phyloP scores from a whole-genome alignment of 2,888 invertebrate genomes.

The Amorpha juglandis region DNA sequence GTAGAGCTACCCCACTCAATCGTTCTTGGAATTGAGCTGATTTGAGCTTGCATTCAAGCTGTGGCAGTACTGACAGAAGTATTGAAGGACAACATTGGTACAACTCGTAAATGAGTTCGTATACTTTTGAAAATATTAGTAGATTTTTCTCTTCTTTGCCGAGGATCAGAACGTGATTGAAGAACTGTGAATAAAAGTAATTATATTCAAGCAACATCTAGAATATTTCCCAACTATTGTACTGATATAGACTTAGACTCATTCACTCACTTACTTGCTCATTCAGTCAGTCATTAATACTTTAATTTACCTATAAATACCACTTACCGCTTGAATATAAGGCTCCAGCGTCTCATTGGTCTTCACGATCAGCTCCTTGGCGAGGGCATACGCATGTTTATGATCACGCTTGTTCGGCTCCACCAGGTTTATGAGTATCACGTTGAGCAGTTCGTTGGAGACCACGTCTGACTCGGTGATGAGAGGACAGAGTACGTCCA shows the following conservation, averaged over 20 bases:
- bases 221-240: neutral
- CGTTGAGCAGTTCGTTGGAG: conserved; percentile 96
- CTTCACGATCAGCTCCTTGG: conserved; percentile 95
- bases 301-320: neutral
- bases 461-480: conserved; percentile 98
- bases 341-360: conserved; percentile 96
- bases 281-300: neutral
- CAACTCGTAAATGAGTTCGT: conserved; percentile 97
- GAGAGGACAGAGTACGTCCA: conserved; percentile 96
- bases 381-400: conserved; percentile 94
- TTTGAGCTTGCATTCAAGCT: conserved; percentile 97
- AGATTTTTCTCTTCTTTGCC: conserved; percentile 94
- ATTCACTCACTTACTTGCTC: conserved; percentile 4
- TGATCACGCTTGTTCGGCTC: conserved; percentile 96
- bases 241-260: neutral
- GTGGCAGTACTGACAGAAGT: conserved; percentile 94
- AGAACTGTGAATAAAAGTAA: conserved; percentile 87
- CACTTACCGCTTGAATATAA: conserved; percentile 94
- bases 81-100: conserved; percentile 96
- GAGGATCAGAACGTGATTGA: conserved; percentile 96
- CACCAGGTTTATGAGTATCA: conserved; percentile 96
- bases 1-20: conserved; percentile 92
- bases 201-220: neutral
- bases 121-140: conserved; percentile 92
- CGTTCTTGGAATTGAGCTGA: conserved; percentile 95